Evolutionary conservation across 1,140 invertebrate species (phyloP).

Genomic region (Adoxophyes honmai): DNA sequence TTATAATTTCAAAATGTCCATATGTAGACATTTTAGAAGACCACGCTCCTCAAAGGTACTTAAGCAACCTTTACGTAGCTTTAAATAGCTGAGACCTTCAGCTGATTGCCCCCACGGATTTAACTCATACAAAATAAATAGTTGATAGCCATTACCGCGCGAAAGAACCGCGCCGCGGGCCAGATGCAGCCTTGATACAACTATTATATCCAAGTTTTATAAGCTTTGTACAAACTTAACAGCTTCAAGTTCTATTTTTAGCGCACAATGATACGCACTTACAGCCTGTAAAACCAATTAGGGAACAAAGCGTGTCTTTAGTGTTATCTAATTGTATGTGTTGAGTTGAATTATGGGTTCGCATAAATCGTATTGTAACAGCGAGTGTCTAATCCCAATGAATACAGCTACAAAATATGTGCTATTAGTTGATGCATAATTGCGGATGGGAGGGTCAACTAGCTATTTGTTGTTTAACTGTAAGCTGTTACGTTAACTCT

Average conservation of each 20-base stretch:
- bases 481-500: no score
- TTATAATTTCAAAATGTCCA: no score
- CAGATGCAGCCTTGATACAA: constrained; percentile 8
- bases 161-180: not conserved
- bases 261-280: not conserved
- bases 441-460: no score
- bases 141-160: not conserved
- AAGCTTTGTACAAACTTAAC: constrained; percentile 9
- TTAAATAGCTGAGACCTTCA: constrained; percentile 10
- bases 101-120: constrained; percentile 5
- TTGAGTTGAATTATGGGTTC: no score
- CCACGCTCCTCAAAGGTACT: not conserved
- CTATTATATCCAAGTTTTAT: not conserved
- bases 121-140: constrained; percentile 2
- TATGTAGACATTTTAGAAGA: no score
- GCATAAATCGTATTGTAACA: no score
- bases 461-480: no score
- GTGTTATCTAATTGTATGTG: not conserved
- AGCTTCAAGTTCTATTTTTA: constrained; percentile 8
- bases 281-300: constrained; percentile 5
- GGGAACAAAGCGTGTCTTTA: constrained; percentile 9
- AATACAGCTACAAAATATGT: no score
- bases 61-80: constrained; percentile 1
- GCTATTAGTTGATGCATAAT: no score
- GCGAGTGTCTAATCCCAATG: no score